phyloP scores from a whole-genome alignment of 2,888 invertebrate genomes.

The Brachycybe producta region DNA sequence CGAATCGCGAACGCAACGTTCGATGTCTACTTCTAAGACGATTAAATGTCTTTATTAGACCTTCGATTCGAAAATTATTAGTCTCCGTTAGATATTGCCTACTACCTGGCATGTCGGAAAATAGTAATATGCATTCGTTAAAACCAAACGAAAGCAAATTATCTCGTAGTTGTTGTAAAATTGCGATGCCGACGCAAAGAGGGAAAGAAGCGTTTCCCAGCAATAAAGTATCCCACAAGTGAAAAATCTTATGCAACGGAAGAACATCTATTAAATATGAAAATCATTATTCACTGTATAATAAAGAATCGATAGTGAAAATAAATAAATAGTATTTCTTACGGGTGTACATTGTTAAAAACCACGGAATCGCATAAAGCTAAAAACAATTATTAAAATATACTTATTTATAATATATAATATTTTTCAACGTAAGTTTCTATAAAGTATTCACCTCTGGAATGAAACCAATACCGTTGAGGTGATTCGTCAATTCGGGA shows the following conservation, averaged over 20 bases:
- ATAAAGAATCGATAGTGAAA: constrained; percentile 1
- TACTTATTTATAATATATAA: background rate
- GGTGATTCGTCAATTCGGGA: constrained; percentile 76
- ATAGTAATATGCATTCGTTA: constrained; percentile 94
- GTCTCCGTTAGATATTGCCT: background rate
- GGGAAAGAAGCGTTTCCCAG: constrained; percentile 88
- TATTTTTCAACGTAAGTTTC: background rate
- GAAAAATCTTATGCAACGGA: constrained; percentile 92
- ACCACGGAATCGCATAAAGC: constrained; percentile 97
- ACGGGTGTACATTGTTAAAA: constrained; percentile 97
- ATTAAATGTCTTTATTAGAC: background rate
- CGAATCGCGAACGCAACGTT: constrained; percentile 77
- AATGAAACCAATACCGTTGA: constrained; percentile 79
- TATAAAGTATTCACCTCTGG: constrained; percentile 60
- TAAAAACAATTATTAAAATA: constrained; percentile 25
- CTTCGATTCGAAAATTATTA: background rate
- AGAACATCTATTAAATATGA: constrained; percentile 67
- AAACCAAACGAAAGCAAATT: constrained; percentile 79
- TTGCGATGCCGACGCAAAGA: constrained; percentile 83
- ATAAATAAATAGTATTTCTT: constrained; percentile 37
- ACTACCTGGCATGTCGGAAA: constrained; percentile 83
- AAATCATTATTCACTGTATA: constrained; percentile 10
- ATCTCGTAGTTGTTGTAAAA: constrained; percentile 72
- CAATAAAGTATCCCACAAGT: constrained; percentile 92
- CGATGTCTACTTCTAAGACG: constrained; percentile 76